Evolutionary conservation across 2,888 invertebrate genomes (phyloP).

Genomic region (Acleris sparsana): DNA sequence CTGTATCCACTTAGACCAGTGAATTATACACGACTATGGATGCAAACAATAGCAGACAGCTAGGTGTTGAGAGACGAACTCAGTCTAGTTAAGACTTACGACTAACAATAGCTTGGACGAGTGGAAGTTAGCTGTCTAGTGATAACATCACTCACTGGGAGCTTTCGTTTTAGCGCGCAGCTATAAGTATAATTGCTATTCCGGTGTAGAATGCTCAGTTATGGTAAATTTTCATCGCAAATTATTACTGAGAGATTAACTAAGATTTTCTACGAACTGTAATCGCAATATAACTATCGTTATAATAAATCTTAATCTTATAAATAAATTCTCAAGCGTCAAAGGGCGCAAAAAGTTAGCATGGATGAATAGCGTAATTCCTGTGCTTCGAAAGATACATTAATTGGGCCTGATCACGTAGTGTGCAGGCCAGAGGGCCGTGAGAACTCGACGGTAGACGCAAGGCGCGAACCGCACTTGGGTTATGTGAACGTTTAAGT

Average conservation of each 20-base stretch:
- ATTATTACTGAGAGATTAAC: background rate
- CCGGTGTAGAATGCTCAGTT: background rate
- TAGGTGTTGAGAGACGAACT: constrained; percentile 27
- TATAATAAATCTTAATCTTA: constrained; percentile 4
- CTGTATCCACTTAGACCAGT: constrained; percentile 26
- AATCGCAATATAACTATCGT: background rate
- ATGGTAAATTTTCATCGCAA: too few relatives aligned
- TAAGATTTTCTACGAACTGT: background rate
- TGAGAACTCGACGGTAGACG: constrained; percentile 24
- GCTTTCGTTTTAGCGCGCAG: constrained; percentile 22
- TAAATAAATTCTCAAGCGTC: background rate
- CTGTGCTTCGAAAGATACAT: constrained; percentile 22
- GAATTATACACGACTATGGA: constrained; percentile 30
- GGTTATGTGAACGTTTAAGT: background rate
- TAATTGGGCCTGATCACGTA: constrained; percentile 29
- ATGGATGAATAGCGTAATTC: constrained; percentile 14
- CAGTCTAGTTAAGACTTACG: constrained; percentile 27
- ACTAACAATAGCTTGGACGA: constrained; percentile 32
- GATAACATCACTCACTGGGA: constrained; percentile 26
- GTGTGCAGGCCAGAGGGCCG: constrained; percentile 10
- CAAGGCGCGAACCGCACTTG: background rate
- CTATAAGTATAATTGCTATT: constrained; percentile 16
- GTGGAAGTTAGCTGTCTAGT: constrained; percentile 11
- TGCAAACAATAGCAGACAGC: constrained; percentile 25
- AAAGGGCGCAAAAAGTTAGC: constrained; percentile 2